Conservation (phyloP, 1,140 invertebrate species). For the Procambarus clarkii region DNA sequence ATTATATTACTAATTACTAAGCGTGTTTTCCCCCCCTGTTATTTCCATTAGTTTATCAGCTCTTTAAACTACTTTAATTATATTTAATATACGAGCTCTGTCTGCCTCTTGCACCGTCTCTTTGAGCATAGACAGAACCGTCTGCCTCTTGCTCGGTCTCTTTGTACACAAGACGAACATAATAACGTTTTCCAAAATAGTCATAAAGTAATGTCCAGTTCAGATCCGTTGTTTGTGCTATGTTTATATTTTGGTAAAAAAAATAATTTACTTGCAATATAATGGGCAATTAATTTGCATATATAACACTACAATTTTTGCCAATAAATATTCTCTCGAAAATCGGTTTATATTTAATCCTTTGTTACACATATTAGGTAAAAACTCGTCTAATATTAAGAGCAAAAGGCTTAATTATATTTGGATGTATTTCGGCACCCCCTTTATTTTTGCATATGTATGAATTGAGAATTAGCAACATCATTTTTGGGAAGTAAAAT, state of each 20-base stretch:
- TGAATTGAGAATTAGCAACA: neutral
- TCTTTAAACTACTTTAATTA: no score
- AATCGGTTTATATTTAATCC: neutral
- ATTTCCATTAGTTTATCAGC: no score
- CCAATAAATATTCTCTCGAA: neutral
- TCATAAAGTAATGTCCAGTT: neutral
- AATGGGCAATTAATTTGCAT: neutral
- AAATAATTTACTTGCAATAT: neutral
- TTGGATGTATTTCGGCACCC: neutral
- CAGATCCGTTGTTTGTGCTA: neutral
- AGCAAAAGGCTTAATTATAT: neutral
- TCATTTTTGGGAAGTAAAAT: neutral
- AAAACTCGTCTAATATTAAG: neutral
- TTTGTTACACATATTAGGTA: neutral
- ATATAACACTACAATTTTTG: neutral
- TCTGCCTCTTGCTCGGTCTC: no score
- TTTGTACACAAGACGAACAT: no score
- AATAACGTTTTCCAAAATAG: no score
- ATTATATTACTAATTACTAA: no score
- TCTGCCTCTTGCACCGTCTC: no score
- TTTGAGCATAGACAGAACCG: no score
- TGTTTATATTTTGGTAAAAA: neutral
- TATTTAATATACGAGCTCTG: no score
- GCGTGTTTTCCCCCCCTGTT: no score
- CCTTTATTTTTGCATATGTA: neutral